Percentiles rank a stretch among this genome's conserved stretches.
phyloP scores from a whole-genome alignment of 1,140 invertebrate species.

The Micrasema minimum region DNA sequence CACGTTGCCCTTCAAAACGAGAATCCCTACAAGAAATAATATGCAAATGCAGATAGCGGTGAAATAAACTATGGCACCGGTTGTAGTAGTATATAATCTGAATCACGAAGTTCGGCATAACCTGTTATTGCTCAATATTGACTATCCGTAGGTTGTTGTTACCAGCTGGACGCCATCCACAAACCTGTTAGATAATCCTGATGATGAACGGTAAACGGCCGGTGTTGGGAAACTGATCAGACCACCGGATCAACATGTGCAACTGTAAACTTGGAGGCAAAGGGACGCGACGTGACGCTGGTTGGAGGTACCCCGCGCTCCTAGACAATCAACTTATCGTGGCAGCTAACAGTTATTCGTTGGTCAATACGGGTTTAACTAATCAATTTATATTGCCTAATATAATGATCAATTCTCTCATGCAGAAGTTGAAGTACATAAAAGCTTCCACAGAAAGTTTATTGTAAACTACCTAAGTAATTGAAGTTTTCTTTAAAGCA shows the following conservation, averaged over 20 bases:
- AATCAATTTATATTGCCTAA: no score
- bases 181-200: constrained; percentile 10
- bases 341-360: no score
- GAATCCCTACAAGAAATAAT: constrained; percentile 19
- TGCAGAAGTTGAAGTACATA: no score
- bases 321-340: no score
- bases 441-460: no score
- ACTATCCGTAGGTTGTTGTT: constrained; percentile 12
- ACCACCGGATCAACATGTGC: neutral
- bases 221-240: constrained; percentile 18
- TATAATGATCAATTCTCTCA: no score
- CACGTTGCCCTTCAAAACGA: constrained; percentile 30
- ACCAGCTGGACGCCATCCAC: neutral
- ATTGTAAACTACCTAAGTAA: no score
- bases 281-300: neutral
- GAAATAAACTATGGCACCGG: constrained; percentile 25
- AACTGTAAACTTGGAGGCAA: constrained; percentile 5
- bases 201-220: constrained; percentile 32
- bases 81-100: constrained; percentile 7
- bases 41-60: constrained; percentile 25
- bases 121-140: constrained; percentile 43
- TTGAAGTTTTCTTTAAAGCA: no score
- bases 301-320: no score
- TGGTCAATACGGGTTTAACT: no score
- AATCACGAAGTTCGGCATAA: constrained; percentile 32